Evolutionary conservation across 2,113 vertebrate genomes (phyloP), one percentile per base, ranked within the genome.

Genomic region (Clinocottus analis): DNA sequence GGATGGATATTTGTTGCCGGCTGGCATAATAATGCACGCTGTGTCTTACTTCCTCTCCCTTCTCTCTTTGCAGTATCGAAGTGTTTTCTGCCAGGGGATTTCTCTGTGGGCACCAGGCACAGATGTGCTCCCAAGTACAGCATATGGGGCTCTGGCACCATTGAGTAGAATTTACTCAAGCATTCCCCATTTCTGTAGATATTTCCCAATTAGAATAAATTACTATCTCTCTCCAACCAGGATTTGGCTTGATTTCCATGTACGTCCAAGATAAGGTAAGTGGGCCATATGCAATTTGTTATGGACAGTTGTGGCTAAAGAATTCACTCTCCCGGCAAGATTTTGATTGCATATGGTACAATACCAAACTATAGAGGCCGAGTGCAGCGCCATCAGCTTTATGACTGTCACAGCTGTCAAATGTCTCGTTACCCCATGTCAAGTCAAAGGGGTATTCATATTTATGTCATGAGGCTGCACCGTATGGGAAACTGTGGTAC

Each of bases 141-240:
- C 88, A 93, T 92, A 93, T 93, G 90, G 63, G 88, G 7, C 82
- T 79, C 67, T 51, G 60, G 83, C 72, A 69, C 73, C 77, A 83
- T 90, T 83, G 89, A 89, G 92, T 61, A 74, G 75, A 68, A 78
- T 78, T 86, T 90, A 75, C 75, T 76, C 75, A 45, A 1, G 7
- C 39, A 41, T 53, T 75, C 59, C 51, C 72, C 49, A 72, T 75
- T 83, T 75, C 83, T 75, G 83, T 66, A 73, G 82, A 91, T 84
- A 89, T 77, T 72, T 37, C 67, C 79, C 90, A 93, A 92, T 94
- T 93, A 92, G 76, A 87, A 88, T 90, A 73, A 92, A 93, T 93
- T 78, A 89, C 77, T 56, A 62, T 68, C 29, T 71, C 65, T 80
- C 43, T 66, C 65, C 74, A 82, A 79, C 49, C 25, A 37, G 73